phyloP scores from a whole-genome alignment of 2,113 vertebrate genomes.

The Sapayoa aenigma region DNA sequence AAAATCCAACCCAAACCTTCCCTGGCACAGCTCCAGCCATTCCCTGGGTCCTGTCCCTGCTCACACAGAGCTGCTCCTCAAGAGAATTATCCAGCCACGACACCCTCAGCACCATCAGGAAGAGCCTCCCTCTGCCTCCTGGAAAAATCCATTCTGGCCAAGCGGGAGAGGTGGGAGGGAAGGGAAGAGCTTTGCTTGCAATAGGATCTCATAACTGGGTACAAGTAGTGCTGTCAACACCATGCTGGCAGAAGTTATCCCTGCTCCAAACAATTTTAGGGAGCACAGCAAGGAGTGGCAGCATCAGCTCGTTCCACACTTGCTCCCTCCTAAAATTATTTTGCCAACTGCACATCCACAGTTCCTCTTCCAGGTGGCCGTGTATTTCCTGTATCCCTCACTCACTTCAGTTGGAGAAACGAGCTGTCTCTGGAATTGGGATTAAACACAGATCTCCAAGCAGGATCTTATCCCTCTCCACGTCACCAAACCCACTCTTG shows the following conservation, averaged over 20 bases:
- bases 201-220: neutral
- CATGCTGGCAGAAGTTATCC: neutral
- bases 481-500: neutral
- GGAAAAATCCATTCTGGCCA: neutral
- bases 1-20: neutral
- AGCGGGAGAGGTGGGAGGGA: neutral
- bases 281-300: neutral
- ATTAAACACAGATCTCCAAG: neutral
- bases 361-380: neutral
- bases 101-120: neutral
- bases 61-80: neutral
- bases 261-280: neutral
- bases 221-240: neutral
- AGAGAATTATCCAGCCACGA: neutral
- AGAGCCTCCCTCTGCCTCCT: neutral
- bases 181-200: neutral
- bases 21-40: neutral
- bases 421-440: neutral
- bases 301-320: neutral
- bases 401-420: fast-evolving
- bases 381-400: neutral
- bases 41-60: neutral
- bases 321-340: neutral
- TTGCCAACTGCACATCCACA: neutral
- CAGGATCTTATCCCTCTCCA: neutral